Base-by-base conservation (phyloP, 2,113 vertebrate species). In the Mellivora capensis region DNA sequence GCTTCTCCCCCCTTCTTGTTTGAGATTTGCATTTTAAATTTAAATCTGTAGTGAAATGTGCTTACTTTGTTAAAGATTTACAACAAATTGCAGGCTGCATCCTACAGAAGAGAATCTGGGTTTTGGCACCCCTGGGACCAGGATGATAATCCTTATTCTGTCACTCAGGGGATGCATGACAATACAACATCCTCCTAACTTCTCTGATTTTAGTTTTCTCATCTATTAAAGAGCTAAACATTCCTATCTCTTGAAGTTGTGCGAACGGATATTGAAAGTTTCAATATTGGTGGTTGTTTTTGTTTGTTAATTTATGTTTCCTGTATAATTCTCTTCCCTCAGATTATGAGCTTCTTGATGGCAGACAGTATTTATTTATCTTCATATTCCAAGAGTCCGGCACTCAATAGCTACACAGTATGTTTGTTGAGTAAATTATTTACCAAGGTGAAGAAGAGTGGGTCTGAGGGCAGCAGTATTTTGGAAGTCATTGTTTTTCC, bases 381-480 rank as follows among this genome's bases (percentile, higher is more conserved):
- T 96, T 84, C 90, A 77, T 85, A 90, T 94, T 97, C 72, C 84
- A 72, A 14, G 11, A 84, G 84, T 77, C 95, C 87, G 57, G 25
- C 39, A 29, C 67, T 97, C 80, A 61, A 18, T 61, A 96, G 83
- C 90, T 89, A 64, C 87, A 59, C 83, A 76, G 83, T 59, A 29
- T 96, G 94, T 89, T 98, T 96, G 94, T 71, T 81, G 93, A 97
- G 92, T 97, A 91, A 98, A 97, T 98, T 92, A 97, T 96, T 98
- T 87, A 96, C 92, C 84, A 95, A 97, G 87, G 97, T 98, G 94
- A 98, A 90, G 64, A 94, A 77, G 44, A 93, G 82, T 61, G 74
- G 69, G 94, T 84, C 80, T 96, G 87, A 96, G 62, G 37, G 49
- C 85, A 79, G 80, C 83, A 77, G 95, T 76, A 61, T 64, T 96